Evolutionary conservation across 2,888 invertebrate species (phyloP).

Genomic region (Ephialtes manifestator): DNA sequence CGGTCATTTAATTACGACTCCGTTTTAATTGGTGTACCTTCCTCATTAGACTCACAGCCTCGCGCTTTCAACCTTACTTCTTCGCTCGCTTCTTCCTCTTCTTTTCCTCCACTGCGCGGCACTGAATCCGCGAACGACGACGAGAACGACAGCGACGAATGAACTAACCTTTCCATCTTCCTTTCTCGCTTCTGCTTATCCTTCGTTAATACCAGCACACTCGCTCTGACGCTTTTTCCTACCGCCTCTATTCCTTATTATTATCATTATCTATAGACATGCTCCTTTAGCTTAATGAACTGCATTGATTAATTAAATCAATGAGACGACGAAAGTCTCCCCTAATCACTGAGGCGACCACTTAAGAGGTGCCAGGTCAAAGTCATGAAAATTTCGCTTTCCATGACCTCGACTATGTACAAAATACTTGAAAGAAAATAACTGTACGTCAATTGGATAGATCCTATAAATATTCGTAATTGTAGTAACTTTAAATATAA

Average conservation of each 20-base stretch:
- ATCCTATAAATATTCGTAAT: too few species aligned
- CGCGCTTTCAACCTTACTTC: slow-evolving; percentile 19
- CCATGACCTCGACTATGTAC: background rate
- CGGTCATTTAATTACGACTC: slow-evolving; percentile 79
- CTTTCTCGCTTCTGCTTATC: slow-evolving; percentile 19
- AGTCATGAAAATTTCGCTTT: background rate
- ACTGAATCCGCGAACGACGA: slow-evolving; percentile 26
- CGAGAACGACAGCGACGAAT: slow-evolving; percentile 42
- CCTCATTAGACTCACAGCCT: slow-evolving; percentile 75
- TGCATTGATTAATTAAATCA: slow-evolving; percentile 74
- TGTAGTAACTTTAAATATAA: too few species aligned
- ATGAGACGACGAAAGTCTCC: slow-evolving; percentile 57
- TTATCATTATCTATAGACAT: slow-evolving; percentile 28
- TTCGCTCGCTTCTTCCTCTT: slow-evolving; percentile 36
- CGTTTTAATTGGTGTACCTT: slow-evolving; percentile 80
- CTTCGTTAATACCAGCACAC: background rate
- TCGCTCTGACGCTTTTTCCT: slow-evolving; percentile 36
- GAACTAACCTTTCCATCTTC: slow-evolving; percentile 10
- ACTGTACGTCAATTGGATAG: background rate
- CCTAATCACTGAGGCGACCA: background rate
- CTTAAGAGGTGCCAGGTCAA: background rate
- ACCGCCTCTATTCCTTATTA: slow-evolving; percentile 35
- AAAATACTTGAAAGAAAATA: background rate
- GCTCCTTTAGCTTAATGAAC: slow-evolving; percentile 69
- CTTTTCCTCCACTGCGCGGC: slow-evolving; percentile 38